phyloP scores from a whole-genome alignment of 2,888 invertebrate genomes.

The Andrena marginata region DNA sequence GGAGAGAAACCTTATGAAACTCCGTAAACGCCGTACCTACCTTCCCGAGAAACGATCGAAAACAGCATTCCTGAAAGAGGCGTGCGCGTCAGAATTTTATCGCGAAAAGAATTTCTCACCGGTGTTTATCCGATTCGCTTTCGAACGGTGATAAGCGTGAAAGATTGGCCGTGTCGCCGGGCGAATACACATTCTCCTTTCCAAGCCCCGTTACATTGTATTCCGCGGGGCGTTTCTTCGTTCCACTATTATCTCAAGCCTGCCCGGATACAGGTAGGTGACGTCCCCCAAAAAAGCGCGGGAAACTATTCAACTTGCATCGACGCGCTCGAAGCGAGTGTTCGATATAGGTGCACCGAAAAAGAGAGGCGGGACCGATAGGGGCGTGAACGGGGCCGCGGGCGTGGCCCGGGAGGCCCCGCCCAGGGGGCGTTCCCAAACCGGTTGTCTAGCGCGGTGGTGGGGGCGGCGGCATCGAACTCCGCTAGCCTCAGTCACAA shows the following conservation, averaged over 20 bases:
- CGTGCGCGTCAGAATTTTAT: constrained; percentile 7
- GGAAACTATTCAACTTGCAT: constrained; percentile 12
- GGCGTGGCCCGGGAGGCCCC: constrained; percentile 18
- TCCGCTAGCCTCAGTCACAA: constrained; percentile 76
- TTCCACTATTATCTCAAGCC: neutral
- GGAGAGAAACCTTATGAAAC: too few relatives aligned
- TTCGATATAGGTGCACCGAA: constrained; percentile 24
- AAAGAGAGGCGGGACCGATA: constrained; percentile 50
- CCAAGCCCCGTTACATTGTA: neutral
- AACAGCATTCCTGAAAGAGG: neutral
- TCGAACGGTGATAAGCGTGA: constrained; percentile 4
- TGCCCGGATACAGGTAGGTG: too few relatives aligned
- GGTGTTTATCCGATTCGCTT: constrained; percentile 2
- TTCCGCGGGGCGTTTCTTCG: neutral
- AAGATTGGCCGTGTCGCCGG: neutral
- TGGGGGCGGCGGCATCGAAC: constrained; percentile 67
- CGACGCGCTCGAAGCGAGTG: neutral
- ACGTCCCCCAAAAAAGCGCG: constrained; percentile 23
- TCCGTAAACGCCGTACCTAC: too few relatives aligned
- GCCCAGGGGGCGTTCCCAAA: constrained; percentile 43
- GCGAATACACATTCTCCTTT: neutral
- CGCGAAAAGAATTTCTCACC: constrained; percentile 17
- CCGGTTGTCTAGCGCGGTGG: constrained; percentile 22
- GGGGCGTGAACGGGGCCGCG: constrained; percentile 17
- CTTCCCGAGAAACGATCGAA: neutral